Evolutionary conservation across 2,113 vertebrate genomes (phyloP).

Genomic region (Sinocyclocheilus maitianheensis): DNA sequence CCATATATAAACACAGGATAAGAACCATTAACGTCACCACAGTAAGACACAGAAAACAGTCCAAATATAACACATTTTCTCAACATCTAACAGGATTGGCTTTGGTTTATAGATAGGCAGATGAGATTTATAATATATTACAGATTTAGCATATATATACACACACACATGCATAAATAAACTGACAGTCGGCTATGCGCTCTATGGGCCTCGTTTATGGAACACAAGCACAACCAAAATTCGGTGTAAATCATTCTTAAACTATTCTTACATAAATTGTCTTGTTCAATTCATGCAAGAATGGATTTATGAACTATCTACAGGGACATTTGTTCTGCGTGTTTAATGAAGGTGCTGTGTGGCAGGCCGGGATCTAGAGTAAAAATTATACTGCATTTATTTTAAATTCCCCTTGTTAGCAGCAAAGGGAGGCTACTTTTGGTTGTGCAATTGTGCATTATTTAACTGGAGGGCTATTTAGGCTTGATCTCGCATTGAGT

Average conservation of each 20-base stretch:
- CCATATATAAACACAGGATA: conserved; percentile 32
- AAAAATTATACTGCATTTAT: not conserved
- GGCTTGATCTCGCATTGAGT: not conserved
- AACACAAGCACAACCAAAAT: not conserved
- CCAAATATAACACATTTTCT: not conserved
- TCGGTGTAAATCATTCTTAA: not conserved
- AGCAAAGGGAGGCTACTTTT: conserved; percentile 15
- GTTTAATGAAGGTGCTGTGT: not conserved
- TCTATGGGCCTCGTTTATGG: not conserved
- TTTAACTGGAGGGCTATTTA: conserved; percentile 1
- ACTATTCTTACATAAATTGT: not conserved
- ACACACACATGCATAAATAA: not conserved
- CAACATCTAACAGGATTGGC: conserved; percentile 1
- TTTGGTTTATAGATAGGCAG: conserved; percentile 55
- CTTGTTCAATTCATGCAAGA: not conserved
- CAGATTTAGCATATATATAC: too few relatives aligned
- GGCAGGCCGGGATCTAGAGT: not conserved
- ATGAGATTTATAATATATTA: conserved; percentile 1
- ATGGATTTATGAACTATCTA: not conserved
- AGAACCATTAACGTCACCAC: conserved; percentile 38
- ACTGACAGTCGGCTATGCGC: not conserved
- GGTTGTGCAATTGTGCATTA: conserved; percentile 19
- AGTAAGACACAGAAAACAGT: conserved; percentile 2
- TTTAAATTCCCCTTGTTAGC: not conserved
- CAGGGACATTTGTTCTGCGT: conserved; percentile 1